A percentile compares a stretch with the other conserved stretches of the same genome.
These are phyloP conservation scores for Premnoplex brunnescens DNA, from an alignment of 2,797 vertebrate species.

Conservation along the genomic window DNA sequence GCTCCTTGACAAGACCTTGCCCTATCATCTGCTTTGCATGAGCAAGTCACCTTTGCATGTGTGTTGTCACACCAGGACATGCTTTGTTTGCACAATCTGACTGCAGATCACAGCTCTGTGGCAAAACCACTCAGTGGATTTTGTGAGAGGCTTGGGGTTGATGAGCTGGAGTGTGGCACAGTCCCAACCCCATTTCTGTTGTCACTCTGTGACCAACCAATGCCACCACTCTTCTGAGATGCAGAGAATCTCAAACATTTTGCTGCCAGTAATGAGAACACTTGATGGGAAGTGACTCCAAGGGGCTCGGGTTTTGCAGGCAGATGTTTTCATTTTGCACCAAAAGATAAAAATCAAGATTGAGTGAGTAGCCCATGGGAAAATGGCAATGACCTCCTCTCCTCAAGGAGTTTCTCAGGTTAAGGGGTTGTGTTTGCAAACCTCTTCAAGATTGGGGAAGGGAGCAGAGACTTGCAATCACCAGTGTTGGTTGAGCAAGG, in stretches of 20 bases:
- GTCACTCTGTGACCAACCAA: neutral
- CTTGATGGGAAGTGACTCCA: neutral
- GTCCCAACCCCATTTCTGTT: neutral
- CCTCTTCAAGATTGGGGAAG: neutral
- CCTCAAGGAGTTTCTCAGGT: neutral
- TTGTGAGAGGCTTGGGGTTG: rapidly evolving
- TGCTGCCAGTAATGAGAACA: neutral
- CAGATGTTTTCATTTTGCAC: neutral
- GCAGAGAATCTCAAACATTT: neutral
- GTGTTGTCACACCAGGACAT: neutral
- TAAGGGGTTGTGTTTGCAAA: neutral
- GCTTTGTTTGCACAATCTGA: neutral
- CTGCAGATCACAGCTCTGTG: neutral
- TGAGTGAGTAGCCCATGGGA: neutral
- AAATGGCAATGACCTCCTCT: neutral
- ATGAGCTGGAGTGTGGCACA: rapidly evolving
- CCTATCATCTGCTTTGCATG: slow-evolving; percentile 12
- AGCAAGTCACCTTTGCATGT: neutral
- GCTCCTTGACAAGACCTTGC: neutral
- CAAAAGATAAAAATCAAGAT: neutral
- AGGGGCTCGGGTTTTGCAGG: rapidly evolving
- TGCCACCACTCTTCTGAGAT: neutral
- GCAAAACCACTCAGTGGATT: neutral
- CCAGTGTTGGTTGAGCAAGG: neutral
- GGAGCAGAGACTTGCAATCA: neutral